phyloP scores from a whole-genome alignment of 2,113 vertebrate species.

The Ictidomys tridecemlineatus region DNA sequence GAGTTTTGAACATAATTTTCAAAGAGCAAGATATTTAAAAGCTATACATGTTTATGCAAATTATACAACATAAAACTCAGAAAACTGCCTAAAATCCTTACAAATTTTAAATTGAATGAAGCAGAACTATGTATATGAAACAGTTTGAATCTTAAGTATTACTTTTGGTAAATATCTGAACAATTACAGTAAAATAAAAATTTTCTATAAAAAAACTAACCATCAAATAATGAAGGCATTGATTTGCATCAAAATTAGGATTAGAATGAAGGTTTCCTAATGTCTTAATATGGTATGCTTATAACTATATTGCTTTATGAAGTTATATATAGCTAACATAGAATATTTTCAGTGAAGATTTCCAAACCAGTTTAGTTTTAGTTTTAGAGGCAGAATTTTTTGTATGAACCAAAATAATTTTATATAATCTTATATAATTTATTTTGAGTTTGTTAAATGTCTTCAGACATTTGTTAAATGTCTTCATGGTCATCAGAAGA shows the following conservation, averaged over 20 bases:
- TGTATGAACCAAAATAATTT: slow-evolving; percentile 4
- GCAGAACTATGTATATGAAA: neutral
- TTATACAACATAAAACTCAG: neutral
- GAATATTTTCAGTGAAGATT: neutral
- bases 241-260: neutral
- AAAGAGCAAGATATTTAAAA: neutral
- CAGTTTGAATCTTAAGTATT: neutral
- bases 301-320: neutral
- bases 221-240: neutral
- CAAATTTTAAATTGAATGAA: neutral
- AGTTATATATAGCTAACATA: neutral
- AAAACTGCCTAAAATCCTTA: neutral
- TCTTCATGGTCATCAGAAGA: neutral
- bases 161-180: neutral
- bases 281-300: neutral
- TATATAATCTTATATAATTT: neutral
- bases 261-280: neutral
- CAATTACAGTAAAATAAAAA: neutral
- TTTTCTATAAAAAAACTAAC: neutral
- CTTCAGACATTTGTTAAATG: neutral
- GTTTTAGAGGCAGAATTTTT: neutral
- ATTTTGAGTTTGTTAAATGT: neutral
- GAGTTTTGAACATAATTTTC: neutral
- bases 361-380: neutral
- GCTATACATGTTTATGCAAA: neutral